Evolutionary conservation across 1,140 invertebrate species (phyloP).

Genomic region (Aphis gossypii): DNA sequence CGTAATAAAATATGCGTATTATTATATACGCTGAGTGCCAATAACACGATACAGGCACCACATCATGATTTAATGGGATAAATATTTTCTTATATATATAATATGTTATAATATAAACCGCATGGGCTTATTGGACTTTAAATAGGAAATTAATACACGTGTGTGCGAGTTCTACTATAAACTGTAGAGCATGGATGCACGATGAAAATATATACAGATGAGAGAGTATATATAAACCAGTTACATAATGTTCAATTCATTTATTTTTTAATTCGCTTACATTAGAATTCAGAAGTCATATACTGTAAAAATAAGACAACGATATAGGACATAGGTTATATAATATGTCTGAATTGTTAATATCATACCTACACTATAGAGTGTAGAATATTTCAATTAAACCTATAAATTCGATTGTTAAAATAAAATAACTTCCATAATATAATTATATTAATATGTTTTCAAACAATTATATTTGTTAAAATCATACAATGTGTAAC

Average conservation of each 20-base stretch:
- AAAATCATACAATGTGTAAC: too few species aligned
- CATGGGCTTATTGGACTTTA: background rate
- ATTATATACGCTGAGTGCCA: background rate
- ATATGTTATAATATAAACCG: background rate
- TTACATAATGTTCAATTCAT: background rate
- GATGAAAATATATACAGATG: background rate
- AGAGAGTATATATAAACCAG: background rate
- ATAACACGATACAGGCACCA: background rate
- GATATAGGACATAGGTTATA: background rate
- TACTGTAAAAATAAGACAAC: background rate
- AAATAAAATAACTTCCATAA: too few species aligned
- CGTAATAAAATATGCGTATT: slow-evolving; percentile 21
- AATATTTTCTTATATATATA: background rate
- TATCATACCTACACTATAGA: too few species aligned
- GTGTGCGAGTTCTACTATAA: background rate
- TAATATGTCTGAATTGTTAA: background rate
- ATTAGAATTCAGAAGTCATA: background rate
- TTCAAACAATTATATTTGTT: too few species aligned
- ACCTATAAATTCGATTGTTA: too few species aligned
- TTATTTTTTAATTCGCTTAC: background rate
- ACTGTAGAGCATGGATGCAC: background rate
- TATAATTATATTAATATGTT: too few species aligned
- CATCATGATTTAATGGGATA: background rate
- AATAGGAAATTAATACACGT: background rate
- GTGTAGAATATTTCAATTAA: too few species aligned